Evolutionary conservation across 2,113 vertebrate genomes (phyloP).

Genomic region (Pyrgilauda ruficollis): DNA sequence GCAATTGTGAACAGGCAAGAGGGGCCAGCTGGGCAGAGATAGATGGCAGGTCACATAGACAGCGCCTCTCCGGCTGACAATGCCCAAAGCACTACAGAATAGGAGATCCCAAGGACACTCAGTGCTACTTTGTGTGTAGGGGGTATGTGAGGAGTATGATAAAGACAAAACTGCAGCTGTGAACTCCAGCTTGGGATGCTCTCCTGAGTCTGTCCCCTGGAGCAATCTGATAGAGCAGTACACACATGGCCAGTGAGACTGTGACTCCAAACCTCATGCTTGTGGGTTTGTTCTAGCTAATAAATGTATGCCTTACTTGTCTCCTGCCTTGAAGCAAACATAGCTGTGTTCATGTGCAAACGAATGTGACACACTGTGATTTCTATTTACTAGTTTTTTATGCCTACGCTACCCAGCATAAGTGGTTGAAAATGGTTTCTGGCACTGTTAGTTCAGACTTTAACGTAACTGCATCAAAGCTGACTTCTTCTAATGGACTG

Average conservation of each 20-base stretch:
- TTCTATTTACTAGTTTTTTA: constrained; percentile 1
- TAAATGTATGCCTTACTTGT: not conserved
- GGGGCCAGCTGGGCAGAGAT: not conserved
- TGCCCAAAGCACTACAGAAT: not conserved
- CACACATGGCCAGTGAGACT: not conserved
- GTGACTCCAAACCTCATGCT: not conserved
- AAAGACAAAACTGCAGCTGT: not conserved
- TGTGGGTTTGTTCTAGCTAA: not conserved
- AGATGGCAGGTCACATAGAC: not conserved
- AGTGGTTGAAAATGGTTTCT: constrained; percentile 1
- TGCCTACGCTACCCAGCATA: not conserved
- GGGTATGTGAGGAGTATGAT: not conserved
- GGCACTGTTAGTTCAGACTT: not conserved
- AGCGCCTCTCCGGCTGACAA: not conserved
- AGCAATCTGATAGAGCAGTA: not conserved
- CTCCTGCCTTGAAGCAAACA: not conserved
- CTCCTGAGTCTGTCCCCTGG: not conserved
- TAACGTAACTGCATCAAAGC: not conserved
- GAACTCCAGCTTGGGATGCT: not conserved
- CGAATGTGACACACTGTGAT: not conserved
- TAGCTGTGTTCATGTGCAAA: not conserved
- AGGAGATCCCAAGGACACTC: not conserved
- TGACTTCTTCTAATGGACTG: not conserved
- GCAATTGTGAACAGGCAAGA: not conserved
- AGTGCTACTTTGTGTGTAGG: not conserved